Evolutionary conservation across 1,140 invertebrate genomes (phyloP).

Genomic region (Maconellicoccus hirsutus): DNA sequence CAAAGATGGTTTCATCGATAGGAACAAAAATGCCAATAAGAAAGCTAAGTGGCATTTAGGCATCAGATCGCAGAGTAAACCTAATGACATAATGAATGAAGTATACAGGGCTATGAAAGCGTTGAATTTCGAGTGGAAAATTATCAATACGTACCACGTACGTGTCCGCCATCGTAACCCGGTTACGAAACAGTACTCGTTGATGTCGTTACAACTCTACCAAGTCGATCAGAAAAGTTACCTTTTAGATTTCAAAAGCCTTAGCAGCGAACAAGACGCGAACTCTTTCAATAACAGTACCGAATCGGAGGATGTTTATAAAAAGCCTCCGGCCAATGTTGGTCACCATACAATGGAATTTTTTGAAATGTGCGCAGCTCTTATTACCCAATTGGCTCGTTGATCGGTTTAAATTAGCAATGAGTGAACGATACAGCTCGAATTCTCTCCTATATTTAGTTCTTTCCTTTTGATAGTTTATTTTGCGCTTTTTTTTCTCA

Average conservation of each 20-base stretch:
- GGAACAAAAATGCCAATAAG: slow-evolving; percentile 41
- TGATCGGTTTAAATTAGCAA: slow-evolving; percentile 36
- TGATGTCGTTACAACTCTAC: slow-evolving; percentile 97
- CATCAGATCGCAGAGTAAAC: slow-evolving; percentile 96
- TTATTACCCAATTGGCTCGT: slow-evolving; percentile 94
- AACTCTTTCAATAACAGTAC: slow-evolving; percentile 20
- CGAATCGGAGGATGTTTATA: slow-evolving; percentile 32
- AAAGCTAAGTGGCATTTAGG: slow-evolving; percentile 97
- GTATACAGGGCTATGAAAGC: slow-evolving; percentile 98
- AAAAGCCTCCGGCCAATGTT: slow-evolving; percentile 38
- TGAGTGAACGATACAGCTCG: neutral
- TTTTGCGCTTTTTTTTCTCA: too few relatives aligned
- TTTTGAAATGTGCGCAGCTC: slow-evolving; percentile 98
- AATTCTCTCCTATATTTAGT: neutral
- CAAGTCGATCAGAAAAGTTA: slow-evolving; percentile 98
- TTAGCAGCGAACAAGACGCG: slow-evolving; percentile 63
- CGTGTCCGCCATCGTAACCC: slow-evolving; percentile 79
- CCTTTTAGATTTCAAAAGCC: slow-evolving; percentile 92
- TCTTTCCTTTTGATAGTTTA: neutral
- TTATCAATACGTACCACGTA: slow-evolving; percentile 90
- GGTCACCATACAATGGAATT: slow-evolving; percentile 97
- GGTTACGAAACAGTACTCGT: slow-evolving; percentile 69
- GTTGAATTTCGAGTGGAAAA: slow-evolving; percentile 96
- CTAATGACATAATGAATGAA: slow-evolving; percentile 99
- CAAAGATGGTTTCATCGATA: slow-evolving; percentile 31